Percentiles rank a stretch among this genome's conserved stretches.
Conservation (phyloP, 2,113 vertebrate genomes). For the Chelonoidis abingdonii region DNA sequence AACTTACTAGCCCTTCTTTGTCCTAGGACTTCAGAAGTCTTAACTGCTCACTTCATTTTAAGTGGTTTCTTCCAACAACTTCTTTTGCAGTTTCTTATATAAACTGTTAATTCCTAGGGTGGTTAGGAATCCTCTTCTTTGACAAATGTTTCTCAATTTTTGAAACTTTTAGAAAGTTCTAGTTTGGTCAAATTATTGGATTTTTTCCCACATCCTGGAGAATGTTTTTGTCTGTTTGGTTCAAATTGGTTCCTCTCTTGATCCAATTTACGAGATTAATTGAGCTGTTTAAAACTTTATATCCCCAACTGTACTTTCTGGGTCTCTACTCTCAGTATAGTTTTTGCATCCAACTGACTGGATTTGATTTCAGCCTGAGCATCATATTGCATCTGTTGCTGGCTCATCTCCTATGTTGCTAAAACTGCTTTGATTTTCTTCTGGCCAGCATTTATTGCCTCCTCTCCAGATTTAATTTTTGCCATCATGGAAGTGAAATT, state of each 20-base stretch:
- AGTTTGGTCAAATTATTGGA: not conserved
- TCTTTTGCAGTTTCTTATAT: not conserved
- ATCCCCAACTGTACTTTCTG: not conserved
- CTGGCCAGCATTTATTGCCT: not conserved
- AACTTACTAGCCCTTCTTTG: no score
- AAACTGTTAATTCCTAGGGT: not conserved
- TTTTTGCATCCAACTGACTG: not conserved
- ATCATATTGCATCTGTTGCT: not conserved
- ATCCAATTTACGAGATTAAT: not conserved
- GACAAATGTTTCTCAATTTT: not conserved
- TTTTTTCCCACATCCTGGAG: not conserved
- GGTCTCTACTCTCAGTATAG: not conserved
- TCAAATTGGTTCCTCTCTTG: not conserved
- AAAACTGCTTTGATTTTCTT: not conserved
- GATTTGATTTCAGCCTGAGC: not conserved
- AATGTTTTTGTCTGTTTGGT: slow-evolving; percentile 9
- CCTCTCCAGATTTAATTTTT: not conserved
- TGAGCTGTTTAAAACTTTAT: not conserved
- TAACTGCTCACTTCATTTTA: no score
- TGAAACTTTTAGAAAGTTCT: not conserved
- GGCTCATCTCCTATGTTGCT: not conserved
- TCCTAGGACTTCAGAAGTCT: no score
- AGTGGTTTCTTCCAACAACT: no score
- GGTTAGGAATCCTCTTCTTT: not conserved
- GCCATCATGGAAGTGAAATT: rapidly evolving